Evolutionary conservation across 2,797 vertebrate genomes (phyloP).

Genomic region (Pangasius sanitwongsei): DNA sequence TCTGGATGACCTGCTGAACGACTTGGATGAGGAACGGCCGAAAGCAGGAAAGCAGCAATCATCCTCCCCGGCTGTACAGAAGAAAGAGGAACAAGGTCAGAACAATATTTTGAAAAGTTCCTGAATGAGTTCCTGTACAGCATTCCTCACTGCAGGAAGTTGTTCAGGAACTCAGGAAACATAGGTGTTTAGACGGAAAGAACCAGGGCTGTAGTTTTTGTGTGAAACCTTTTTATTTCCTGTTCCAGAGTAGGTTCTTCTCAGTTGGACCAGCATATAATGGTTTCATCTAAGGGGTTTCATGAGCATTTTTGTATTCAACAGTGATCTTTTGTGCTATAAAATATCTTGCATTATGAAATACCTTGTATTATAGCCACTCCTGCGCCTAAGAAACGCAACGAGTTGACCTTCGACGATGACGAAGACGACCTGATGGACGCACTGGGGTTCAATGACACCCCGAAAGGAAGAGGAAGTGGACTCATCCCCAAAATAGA

Average conservation of each 20-base stretch:
- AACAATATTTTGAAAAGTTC: not conserved
- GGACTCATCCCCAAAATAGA: slow-evolving; percentile 62
- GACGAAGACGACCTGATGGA: slow-evolving; percentile 83
- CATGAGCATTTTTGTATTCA: not conserved
- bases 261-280: not conserved
- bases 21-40: slow-evolving; percentile 68
- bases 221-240: not conserved
- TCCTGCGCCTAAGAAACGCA: slow-evolving; percentile 63
- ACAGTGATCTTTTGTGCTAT: not conserved
- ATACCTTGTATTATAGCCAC: slow-evolving; percentile 42
- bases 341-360: not conserved
- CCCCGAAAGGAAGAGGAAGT: slow-evolving; percentile 61
- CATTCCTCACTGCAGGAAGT: not conserved
- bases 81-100: slow-evolving; percentile 61
- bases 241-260: not conserved
- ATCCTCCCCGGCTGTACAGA: slow-evolving; percentile 53
- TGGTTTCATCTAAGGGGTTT: too few relatives aligned
- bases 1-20: slow-evolving; percentile 74
- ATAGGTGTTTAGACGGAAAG: not conserved
- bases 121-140: not conserved
- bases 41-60: slow-evolving; percentile 52
- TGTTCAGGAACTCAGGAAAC: not conserved
- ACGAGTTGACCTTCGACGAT: slow-evolving; percentile 78
- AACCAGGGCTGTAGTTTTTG: not conserved
- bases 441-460: slow-evolving; percentile 76